Evolutionary conservation across 2,797 vertebrate genomes (phyloP).

Genomic region (Sparus aurata): DNA sequence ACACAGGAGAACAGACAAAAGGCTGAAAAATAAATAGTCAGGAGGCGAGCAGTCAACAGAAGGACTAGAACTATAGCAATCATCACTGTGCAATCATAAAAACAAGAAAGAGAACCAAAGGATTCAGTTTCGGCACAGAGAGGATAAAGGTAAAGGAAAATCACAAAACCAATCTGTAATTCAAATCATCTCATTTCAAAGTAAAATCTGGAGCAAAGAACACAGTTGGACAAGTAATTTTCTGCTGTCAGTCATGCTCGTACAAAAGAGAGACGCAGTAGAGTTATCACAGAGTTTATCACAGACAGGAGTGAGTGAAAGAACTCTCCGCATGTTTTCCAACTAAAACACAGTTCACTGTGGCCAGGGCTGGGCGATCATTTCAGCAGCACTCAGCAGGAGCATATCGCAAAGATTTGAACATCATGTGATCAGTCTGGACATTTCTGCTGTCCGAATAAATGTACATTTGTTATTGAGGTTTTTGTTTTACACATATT

Average conservation of each 20-base stretch:
- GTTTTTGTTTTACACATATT: neutral
- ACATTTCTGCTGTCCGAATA: neutral
- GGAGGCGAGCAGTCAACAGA: slow-evolving; percentile 5
- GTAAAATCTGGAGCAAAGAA: neutral
- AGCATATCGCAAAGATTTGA: neutral
- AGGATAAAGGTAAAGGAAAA: neutral
- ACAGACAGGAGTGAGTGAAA: slow-evolving; percentile 12
- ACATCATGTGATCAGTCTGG: neutral
- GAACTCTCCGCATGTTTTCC: neutral
- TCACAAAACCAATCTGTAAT: slow-evolving; percentile 26
- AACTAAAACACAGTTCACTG: slow-evolving; percentile 2
- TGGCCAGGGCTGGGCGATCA: neutral
- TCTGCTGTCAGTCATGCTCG: slow-evolving; percentile 6
- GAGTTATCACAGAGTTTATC: neutral
- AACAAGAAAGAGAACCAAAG: neutral
- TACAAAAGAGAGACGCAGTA: slow-evolving; percentile 6
- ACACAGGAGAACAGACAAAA: slow-evolving; percentile 16
- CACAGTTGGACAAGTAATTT: neutral
- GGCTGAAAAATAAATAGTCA: slow-evolving; percentile 27
- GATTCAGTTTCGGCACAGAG: slow-evolving; percentile 32
- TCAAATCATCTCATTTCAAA: slow-evolving; percentile 29
- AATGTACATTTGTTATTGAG: neutral
- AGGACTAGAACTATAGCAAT: neutral
- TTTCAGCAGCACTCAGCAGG: neutral
- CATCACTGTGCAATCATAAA: neutral